Evolutionary conservation across 2,113 vertebrate species (phyloP).

Genomic region (Willisornis vidua): DNA sequence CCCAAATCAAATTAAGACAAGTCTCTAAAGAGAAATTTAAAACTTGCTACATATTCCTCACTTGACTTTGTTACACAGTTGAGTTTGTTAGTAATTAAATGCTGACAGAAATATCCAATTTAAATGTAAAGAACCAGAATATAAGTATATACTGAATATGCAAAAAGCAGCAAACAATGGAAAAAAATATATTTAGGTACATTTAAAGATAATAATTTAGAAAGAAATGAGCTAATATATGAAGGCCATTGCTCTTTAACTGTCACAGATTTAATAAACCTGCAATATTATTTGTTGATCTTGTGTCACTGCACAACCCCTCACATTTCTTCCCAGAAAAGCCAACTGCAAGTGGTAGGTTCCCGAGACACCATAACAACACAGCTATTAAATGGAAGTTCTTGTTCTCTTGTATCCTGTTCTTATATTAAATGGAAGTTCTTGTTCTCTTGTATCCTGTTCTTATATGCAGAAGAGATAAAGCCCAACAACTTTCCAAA

Average conservation of each 20-base stretch:
- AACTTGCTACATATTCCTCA: constrained; percentile 8
- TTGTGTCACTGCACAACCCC: background rate
- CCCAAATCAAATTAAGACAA: constrained; percentile 23
- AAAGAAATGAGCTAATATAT: background rate
- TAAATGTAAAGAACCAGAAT: background rate
- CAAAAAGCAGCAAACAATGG: background rate
- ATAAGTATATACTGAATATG: background rate
- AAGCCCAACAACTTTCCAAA: background rate
- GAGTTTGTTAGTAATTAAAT: constrained; percentile 33
- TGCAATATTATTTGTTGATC: background rate
- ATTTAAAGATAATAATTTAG: background rate
- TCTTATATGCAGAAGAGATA: background rate
- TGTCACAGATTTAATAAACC: background rate
- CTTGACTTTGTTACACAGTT: constrained; percentile 6
- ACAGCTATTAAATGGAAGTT: background rate
- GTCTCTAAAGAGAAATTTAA: constrained; percentile 3
- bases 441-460: too few relatives aligned
- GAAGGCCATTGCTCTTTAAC: background rate
- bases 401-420: background rate
- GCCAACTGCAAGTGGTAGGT: background rate
- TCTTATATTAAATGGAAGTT: too few relatives aligned
- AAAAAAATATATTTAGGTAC: background rate
- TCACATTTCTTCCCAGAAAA: background rate
- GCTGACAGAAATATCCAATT: background rate
- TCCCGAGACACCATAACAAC: background rate